Percentiles rank a stretch among this genome's conserved stretches.
Evolutionary conservation across 1,140 invertebrate species (phyloP).

Genomic region (Harpegnathos saltator): DNA sequence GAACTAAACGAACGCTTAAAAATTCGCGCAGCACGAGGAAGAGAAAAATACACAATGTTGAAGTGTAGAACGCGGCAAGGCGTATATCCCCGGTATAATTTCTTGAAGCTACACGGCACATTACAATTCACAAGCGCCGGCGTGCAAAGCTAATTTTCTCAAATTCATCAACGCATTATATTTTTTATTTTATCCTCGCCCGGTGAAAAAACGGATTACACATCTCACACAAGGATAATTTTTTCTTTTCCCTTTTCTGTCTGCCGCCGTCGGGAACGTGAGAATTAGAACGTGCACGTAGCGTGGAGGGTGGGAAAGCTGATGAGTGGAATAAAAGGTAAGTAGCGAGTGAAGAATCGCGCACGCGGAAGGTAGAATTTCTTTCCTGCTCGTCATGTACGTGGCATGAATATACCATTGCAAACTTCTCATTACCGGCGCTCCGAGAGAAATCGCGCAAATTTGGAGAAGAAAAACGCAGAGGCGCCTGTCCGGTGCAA

Average conservation of each 20-base stretch:
- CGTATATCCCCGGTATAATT: constrained; percentile 32
- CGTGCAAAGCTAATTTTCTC: constrained; percentile 56
- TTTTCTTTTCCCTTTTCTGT: constrained; percentile 55
- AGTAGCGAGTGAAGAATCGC: constrained; percentile 57
- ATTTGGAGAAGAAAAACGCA: constrained; percentile 49
- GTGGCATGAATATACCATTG: constrained; percentile 57
- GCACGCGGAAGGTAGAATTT: constrained; percentile 53
- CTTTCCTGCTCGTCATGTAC: constrained; percentile 61
- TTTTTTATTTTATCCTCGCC: constrained; percentile 43
- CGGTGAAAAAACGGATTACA: constrained; percentile 46
- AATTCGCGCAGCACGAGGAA: background rate
- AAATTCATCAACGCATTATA: constrained; percentile 62
- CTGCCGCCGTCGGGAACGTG: constrained; percentile 50
- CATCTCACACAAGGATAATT: constrained; percentile 48
- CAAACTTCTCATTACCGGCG: constrained; percentile 56
- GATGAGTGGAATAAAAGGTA: constrained; percentile 69
- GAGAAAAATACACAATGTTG: background rate
- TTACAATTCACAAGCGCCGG: constrained; percentile 31
- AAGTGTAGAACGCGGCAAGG: constrained; percentile 13
- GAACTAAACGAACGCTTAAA: constrained; percentile 9
- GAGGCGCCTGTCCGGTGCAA: constrained; percentile 13
- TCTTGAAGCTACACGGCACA: constrained; percentile 24
- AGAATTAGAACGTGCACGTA: constrained; percentile 75
- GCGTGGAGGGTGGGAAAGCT: constrained; percentile 60
- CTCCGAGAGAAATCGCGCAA: constrained; percentile 41